Evolutionary conservation across 2,888 invertebrate genomes (phyloP), one percentile per base, ranked within the genome.

Genomic region (Epirrhoe alternata): DNA sequence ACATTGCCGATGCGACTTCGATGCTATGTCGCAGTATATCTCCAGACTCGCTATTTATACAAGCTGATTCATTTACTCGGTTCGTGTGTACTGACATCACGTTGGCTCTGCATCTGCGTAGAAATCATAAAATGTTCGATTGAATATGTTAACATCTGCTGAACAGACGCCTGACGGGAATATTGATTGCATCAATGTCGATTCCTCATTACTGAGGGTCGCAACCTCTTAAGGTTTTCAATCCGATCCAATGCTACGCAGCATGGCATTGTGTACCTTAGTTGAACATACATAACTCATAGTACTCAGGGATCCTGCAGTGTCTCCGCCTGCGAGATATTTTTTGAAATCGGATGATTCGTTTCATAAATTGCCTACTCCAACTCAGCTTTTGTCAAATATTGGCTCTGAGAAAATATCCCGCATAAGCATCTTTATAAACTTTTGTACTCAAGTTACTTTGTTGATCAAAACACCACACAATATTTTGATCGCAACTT

Each of bases 51-150:
- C 35, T 59, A 51, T 51, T 58, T 59, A 51, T 42, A 55, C 38
- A 14, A 14, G 17, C 16, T 58, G 58, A 58, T 50, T 58, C 58
- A 58, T 58, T 12, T 35, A 24, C 17, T 58, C 35, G 6, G 49
- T 58, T 24, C 58, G 24, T 35, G 33, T 50, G 58, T 16, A 58
- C 58, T n/a, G 58, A 50, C 33, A 16, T 16, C 45, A 50, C 17
- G 49, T 14, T 47, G 8, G 42, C 53, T 24, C 14, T 42, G n/a
- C 30, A 51, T 51, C 45, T 58, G 58, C 35, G 49, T 58, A 35
- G 49, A 58, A 50, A 57, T 16, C 0, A 55, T 35, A 53, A 16
- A 53, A 45, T 45, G 8, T 45, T 55, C 17, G n/a, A 38, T 30
- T 55, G 17, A 17, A n/a, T 17, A 24, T 54, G 31, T 54, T 42